phyloP scores from a whole-genome alignment of 2,797 vertebrate genomes.

The Apogon talboti region DNA sequence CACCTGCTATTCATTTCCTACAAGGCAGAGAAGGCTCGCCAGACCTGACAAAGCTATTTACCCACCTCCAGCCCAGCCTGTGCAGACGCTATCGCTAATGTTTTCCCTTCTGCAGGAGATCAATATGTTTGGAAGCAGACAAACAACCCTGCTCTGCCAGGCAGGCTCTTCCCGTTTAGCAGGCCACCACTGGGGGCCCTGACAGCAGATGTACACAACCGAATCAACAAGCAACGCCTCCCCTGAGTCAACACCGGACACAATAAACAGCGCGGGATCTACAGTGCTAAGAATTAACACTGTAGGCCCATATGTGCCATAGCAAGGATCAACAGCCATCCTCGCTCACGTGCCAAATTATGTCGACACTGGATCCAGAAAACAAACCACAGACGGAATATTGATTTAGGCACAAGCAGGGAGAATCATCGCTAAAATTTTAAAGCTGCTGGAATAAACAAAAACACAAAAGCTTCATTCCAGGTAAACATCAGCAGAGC shows the following conservation, averaged over 20 bases:
- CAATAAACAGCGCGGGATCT: conserved; percentile 67
- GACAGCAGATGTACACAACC: conserved; percentile 79
- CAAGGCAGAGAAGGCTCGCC: conserved; percentile 70
- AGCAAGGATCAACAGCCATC: conserved; percentile 51
- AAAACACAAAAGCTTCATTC: conserved; percentile 11
- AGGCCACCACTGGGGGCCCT: conserved; percentile 71
- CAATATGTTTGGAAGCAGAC: conserved; percentile 86
- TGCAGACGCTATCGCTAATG: conserved; percentile 79
- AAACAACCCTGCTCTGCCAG: conserved; percentile 79
- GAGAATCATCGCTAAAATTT: conserved; percentile 15
- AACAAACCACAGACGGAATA: conserved; percentile 35
- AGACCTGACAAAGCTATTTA: conserved; percentile 85
- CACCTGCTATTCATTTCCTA: conserved; percentile 83
- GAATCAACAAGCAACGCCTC: conserved; percentile 71
- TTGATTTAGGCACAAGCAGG: conserved; percentile 30
- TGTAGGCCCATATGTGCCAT: conserved; percentile 53
- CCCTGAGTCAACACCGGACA: conserved; percentile 76
- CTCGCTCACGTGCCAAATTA: conserved; percentile 27
- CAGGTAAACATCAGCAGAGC: neutral
- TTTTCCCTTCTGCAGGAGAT: conserved; percentile 85
- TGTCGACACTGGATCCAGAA: conserved; percentile 31
- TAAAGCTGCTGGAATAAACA: conserved; percentile 38
- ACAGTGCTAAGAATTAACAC: conserved; percentile 58
- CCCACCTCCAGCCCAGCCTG: conserved; percentile 71
- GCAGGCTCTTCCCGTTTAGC: conserved; percentile 75